Evolutionary conservation across 2,113 vertebrate genomes (phyloP), one percentile per base, ranked within the genome.

Genomic region (Hydrolagus affinis): DNA sequence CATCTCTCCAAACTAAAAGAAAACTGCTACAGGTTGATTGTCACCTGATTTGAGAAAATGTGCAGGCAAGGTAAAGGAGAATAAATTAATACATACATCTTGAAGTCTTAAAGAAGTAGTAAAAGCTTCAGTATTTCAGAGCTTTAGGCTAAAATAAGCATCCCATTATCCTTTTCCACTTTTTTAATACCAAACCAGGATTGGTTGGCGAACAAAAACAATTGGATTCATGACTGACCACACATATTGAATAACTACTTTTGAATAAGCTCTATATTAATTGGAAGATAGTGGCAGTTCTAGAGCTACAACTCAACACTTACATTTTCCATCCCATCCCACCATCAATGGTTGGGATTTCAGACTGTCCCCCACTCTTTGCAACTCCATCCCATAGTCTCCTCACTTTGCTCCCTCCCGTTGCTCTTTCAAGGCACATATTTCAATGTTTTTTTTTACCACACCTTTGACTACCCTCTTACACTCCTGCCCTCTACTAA

Each of bases 241-340:
- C 78, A 83, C 62, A 83, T 9, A 25, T 66, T 83, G 77, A 14
- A 64, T 30, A 17, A 14, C 25, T 9, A 66, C 62, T 6, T 14
- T 66, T 83, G 77, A 14, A 64, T 30, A 17, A 14, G 15, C 15
- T 30, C 62, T 6, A 17, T 83, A 14, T 15, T 62, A 56, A 15
- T 64, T 25, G 60, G 59, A 80, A 80, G 62, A 64, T 62, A 23
- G 21, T 19, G 25, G 62, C 21, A 4, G 17, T 28, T 66, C 60
- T 66, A 28, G 15, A 66, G 9, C 25, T 10, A 83, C 7, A 85
- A 88, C 87, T 85, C 86, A 80, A 86, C 60, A 86, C 86, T 70
- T 90, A 4, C 62, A 69, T 89, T 89, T 66, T 83, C 44, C 44
- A 44, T 44, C 44, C 44, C 44, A 44, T 44, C 44, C 44, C 44